These are phyloP conservation scores for Parotocinclus haroldoi DNA, from an alignment of 2,797 vertebrate genomes.

Conservation along the genomic window DNA sequence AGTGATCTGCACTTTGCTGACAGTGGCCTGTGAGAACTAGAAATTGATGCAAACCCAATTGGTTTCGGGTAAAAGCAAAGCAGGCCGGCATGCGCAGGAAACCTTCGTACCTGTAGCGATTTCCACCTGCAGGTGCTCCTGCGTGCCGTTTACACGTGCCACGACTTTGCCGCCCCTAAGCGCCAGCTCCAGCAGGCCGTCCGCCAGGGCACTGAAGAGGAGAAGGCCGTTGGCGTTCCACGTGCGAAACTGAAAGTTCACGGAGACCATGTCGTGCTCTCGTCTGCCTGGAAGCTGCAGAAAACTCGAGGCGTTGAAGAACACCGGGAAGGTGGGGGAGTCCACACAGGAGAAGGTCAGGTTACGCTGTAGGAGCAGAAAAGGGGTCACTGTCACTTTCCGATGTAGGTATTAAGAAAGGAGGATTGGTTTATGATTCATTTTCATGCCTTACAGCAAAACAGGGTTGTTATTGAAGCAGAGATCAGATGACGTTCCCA, in stretches of 20 bases:
- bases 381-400: no score
- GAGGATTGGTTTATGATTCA: no score
- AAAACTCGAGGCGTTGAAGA: constrained; percentile 94
- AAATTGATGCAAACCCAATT: no score
- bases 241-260: constrained; percentile 91
- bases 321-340: constrained; percentile 88
- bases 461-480: no score
- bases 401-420: no score
- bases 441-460: no score
- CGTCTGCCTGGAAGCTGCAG: constrained; percentile 85
- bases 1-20: no score
- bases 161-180: constrained; percentile 82
- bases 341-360: constrained; percentile 92
- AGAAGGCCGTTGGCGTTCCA: constrained; percentile 92
- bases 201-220: constrained; percentile 84
- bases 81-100: no score
- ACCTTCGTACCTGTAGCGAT: constrained; percentile 76
- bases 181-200: constrained; percentile 86
- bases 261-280: constrained; percentile 79
- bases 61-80: no score
- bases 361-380: constrained; percentile 75
- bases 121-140: constrained; percentile 77
- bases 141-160: constrained; percentile 79
- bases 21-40: no score
- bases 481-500: no score